Percentiles rank a stretch among this genome's conserved stretches.
These are phyloP conservation scores for Pseudopodoces humilis DNA, from an alignment of 2,113 vertebrate genomes.

Conservation along the genomic window DNA sequence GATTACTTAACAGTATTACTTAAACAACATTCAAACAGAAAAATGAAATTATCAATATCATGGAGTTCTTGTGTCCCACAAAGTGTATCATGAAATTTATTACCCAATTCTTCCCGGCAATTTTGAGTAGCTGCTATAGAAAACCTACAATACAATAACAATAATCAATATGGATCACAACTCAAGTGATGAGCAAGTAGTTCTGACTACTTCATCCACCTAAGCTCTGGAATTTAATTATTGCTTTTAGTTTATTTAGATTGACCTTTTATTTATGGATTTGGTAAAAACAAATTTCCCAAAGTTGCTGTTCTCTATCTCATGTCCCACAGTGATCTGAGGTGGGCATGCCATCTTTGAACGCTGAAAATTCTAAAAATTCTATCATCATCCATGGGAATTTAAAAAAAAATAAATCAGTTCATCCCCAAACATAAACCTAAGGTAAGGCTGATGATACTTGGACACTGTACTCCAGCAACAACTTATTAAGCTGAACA, in stretches of 20 bases:
- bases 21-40: constrained; percentile 32
- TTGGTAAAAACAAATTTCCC: background rate
- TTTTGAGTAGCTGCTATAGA: constrained; percentile 60
- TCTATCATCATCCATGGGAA: background rate
- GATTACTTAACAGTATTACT: constrained; percentile 3
- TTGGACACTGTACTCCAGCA: constrained; percentile 15
- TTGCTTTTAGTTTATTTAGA: background rate
- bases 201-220: constrained; percentile 42
- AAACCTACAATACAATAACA: constrained; percentile 59
- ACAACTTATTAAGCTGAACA: background rate
- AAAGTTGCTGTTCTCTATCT: background rate
- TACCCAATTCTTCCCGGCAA: constrained; percentile 51
- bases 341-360: background rate
- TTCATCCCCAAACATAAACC: background rate
- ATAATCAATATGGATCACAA: constrained; percentile 46
- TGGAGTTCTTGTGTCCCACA: constrained; percentile 49
- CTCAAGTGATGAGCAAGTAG: constrained; percentile 48
- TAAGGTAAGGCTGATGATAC: background rate
- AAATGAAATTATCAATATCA: constrained; percentile 39
- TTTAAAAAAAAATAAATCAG: background rate
- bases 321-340: background rate
- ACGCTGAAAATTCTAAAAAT: background rate
- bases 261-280: background rate
- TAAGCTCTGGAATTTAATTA: constrained; percentile 4
- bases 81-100: constrained; percentile 51